Evolutionary conservation across 2,113 vertebrate species (phyloP).

Genomic region (Sinocyclocheilus anophthalmus): DNA sequence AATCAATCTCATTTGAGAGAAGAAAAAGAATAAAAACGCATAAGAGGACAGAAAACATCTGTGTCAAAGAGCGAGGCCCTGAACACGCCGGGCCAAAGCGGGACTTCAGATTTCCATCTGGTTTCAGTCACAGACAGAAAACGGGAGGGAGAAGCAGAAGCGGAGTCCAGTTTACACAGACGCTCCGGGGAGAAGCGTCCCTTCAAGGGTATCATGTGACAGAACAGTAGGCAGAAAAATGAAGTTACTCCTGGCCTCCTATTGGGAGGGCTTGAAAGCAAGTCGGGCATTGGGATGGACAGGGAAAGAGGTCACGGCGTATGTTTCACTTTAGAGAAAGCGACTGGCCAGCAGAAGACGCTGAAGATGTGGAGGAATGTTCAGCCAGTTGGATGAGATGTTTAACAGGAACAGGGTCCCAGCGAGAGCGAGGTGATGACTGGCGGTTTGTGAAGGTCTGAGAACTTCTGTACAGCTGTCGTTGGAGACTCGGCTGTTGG

Average conservation of each 20-base stretch:
- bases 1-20: slow-evolving; percentile 57
- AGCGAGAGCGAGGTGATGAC: slow-evolving; percentile 22
- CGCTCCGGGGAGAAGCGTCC: slow-evolving; percentile 47
- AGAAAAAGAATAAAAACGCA: slow-evolving; percentile 59
- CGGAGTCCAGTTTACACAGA: slow-evolving; percentile 37
- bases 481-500: slow-evolving; percentile 57
- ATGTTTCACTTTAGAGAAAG: slow-evolving; percentile 18
- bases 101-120: slow-evolving; percentile 55
- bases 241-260: slow-evolving; percentile 12
- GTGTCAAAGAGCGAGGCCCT: slow-evolving; percentile 56
- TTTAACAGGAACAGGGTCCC: not conserved
- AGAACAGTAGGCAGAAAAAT: slow-evolving; percentile 36
- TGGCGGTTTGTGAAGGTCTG: slow-evolving; percentile 32
- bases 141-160: slow-evolving; percentile 5
- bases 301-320: not conserved
- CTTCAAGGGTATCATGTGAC: slow-evolving; percentile 70
- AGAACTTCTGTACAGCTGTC: slow-evolving; percentile 68
- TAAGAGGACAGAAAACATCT: slow-evolving; percentile 64
- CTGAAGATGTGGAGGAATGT: not conserved
- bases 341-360: slow-evolving; percentile 4
- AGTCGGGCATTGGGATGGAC: not conserved
- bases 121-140: slow-evolving; percentile 37
- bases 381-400: not conserved
- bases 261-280: slow-evolving; percentile 38
- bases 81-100: slow-evolving; percentile 42